A percentile compares a stretch with the other conserved stretches of the same genome.
phyloP scores from a whole-genome alignment of 2,888 invertebrate species.

The Mythimna lalbum region DNA sequence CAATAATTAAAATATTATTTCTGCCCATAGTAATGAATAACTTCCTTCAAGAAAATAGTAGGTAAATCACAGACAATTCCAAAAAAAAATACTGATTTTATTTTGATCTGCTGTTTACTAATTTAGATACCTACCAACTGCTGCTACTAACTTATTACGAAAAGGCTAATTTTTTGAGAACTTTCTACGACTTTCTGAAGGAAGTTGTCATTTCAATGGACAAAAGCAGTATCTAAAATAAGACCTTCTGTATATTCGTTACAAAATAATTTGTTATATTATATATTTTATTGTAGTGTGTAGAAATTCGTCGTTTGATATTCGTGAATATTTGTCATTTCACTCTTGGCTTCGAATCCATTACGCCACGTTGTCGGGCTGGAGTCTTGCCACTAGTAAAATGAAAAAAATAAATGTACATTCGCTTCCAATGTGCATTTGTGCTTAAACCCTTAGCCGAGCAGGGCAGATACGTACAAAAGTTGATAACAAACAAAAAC shows the following conservation, averaged over 20 bases:
- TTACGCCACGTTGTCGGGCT: not conserved
- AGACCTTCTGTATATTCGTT: not conserved
- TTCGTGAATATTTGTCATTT: not conserved
- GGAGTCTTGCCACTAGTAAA: not conserved
- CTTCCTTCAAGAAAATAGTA: too few species aligned
- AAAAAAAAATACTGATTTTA: too few species aligned
- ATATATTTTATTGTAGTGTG: not conserved
- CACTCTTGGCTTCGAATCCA: not conserved
- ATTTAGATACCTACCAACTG: too few species aligned
- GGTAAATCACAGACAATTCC: too few species aligned
- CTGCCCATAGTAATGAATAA: too few species aligned
- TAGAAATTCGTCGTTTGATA: not conserved
- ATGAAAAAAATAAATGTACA: not conserved
- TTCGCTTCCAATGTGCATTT: not conserved
- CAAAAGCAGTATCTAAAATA: too few species aligned
- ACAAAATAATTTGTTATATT: not conserved
- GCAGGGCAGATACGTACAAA: not conserved
- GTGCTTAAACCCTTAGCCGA: not conserved
- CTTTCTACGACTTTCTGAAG: too few species aligned
- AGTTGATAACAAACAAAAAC: slow-evolving; percentile 1
- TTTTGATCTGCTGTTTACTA: too few species aligned
- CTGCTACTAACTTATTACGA: too few species aligned
- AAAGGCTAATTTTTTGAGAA: too few species aligned
- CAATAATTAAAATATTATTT: too few species aligned
- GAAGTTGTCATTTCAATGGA: too few species aligned